Base-by-base conservation (phyloP, 2,888 invertebrate species). In the Heliconius sara region DNA sequence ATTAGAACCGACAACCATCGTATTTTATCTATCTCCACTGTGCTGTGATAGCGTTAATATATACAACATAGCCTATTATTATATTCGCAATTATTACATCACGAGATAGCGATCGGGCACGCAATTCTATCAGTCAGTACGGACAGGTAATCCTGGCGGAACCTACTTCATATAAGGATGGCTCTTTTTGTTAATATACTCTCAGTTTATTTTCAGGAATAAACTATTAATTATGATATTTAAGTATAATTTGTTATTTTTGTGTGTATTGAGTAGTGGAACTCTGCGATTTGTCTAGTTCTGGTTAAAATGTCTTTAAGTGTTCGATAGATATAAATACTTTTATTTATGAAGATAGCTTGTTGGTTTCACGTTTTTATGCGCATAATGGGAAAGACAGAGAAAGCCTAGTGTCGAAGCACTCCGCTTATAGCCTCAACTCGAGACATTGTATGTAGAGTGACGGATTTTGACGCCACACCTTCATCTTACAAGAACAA, bases 81-180 rank as follows among this genome's bases (percentile, higher is more conserved):
- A 76, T 57, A 78, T 78, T 81, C 76, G 80, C 82, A 79, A 82
- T 79, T 76, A 81, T 76, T 78, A 73, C 76, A 81, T 82, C 79
- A 81, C 79, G 57, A 70, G 82, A 81, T 79, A 79, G 66, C 72
- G 66, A 79, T 76, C 79, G 68, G 68, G 78, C 81, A 81, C 82
- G 82, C 82, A 81, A 82, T 73, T 72, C 81, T 81, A 81, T 60
- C 79, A 65, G 75, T 78, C 81, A 81, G 65, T 65, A 65, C 27
- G 79, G 92, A 90, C 91, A 91, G 89, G 88, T 90, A 89, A 91
- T 91, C 81, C 82, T 78, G 75, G 77, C 79, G 79, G 76, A 77
- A 74, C 80, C 67, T 79, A 78, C 80, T 78, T 80, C 80, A 79
- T 78, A 1, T 25, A 16, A 2, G 22, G 30, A 34, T 6, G 2